Percentiles rank a stretch among this genome's conserved stretches.
phyloP scores from a whole-genome alignment of 2,113 vertebrate species.

The Nyctereutes procyonoides region DNA sequence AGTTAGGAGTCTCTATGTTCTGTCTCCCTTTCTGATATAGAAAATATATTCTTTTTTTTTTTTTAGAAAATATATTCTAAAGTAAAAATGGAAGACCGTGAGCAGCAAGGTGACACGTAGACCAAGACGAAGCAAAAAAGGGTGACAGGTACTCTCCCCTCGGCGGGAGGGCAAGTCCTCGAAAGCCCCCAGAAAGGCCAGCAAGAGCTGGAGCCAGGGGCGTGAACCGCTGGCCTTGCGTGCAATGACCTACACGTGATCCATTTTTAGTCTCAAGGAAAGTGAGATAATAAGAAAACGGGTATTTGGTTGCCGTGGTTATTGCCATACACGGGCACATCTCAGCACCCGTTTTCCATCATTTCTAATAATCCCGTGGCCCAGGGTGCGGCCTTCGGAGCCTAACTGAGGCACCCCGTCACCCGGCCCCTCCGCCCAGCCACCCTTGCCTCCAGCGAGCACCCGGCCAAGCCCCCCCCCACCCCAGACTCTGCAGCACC shows the following conservation, averaged over 20 bases:
- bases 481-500: too few relatives aligned
- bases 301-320: conserved; percentile 45
- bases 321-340: not conserved
- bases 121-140: too few relatives aligned
- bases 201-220: not conserved
- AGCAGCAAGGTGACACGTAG: not conserved
- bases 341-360: not conserved
- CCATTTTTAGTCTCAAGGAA: conserved; percentile 56
- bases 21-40: too few relatives aligned
- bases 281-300: conserved; percentile 42
- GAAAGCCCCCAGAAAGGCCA: not conserved
- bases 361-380: conserved; percentile 11
- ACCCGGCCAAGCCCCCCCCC: too few relatives aligned
- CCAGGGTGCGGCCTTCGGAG: not conserved
- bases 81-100: not conserved
- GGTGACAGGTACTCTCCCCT: too few relatives aligned
- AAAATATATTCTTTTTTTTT: too few relatives aligned
- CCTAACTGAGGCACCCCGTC: not conserved
- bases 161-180: not conserved
- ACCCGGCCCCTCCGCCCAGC: too few relatives aligned
- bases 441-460: too few relatives aligned
- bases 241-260: not conserved
- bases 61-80: conserved; percentile 18
- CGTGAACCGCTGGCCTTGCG: not conserved
- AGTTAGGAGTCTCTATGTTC: too few relatives aligned